Conservation (phyloP, 2,888 invertebrate species). For the Latrodectus hesperus region DNA sequence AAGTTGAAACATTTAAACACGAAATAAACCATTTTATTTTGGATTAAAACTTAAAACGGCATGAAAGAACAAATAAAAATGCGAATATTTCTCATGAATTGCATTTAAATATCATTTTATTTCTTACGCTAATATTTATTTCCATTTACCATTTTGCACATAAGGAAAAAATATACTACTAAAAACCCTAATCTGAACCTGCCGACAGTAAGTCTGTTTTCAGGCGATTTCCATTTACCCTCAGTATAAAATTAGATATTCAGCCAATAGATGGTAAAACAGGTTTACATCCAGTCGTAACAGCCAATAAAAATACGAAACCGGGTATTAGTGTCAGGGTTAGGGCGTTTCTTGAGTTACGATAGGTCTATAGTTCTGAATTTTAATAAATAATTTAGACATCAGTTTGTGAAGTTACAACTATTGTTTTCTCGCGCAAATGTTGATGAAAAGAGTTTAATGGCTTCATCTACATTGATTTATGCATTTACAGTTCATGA, state of each 20-base stretch:
- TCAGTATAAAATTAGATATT: constrained; percentile 48
- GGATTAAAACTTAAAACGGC: no score
- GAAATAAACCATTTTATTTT: no score
- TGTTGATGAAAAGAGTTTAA: no score
- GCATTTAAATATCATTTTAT: no score
- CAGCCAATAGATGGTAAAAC: constrained; percentile 52
- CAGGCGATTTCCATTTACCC: constrained; percentile 9
- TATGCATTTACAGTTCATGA: not conserved
- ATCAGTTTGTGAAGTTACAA: not conserved
- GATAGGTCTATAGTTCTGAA: constrained; percentile 51
- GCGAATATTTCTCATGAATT: no score
- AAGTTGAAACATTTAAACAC: no score
- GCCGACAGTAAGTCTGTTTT: not conserved
- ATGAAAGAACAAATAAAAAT: no score
- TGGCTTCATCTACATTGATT: no score
- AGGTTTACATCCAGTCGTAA: constrained; percentile 43
- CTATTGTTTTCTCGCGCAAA: no score
- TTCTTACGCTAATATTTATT: no score
- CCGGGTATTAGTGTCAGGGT: constrained; percentile 52
- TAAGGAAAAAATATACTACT: no score
- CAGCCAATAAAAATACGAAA: constrained; percentile 66
- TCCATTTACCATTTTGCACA: no score
- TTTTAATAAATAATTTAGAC: constrained; percentile 62
- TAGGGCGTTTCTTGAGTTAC: constrained; percentile 66
- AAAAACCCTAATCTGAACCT: not conserved